These are phyloP conservation scores for Alcedo atthis DNA, from an alignment of 2,797 vertebrate genomes.

Conservation along the genomic window DNA sequence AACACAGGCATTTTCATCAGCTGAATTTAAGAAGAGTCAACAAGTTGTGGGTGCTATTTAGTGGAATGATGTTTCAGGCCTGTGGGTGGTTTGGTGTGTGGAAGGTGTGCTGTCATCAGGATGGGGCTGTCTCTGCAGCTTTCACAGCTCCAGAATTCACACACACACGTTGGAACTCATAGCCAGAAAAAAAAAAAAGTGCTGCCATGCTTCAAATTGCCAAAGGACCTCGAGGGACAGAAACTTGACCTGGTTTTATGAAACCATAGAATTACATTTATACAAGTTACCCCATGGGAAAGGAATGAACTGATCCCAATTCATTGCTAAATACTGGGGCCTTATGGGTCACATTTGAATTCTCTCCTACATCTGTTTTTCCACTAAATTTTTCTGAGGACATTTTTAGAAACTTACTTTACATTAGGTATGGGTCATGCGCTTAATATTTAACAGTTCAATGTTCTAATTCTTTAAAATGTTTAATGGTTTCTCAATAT, in stretches of 20 bases:
- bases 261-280: conserved; percentile 86
- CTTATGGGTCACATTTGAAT: conserved; percentile 77
- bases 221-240: conserved; percentile 77
- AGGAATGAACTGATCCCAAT: conserved; percentile 79
- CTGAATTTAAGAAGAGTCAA: conserved; percentile 14
- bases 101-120: conserved; percentile 35
- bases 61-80: background rate
- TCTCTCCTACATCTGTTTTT: conserved; percentile 75
- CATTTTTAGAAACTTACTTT: conserved; percentile 54
- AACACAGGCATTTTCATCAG: background rate
- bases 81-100: background rate
- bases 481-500: conserved; percentile 20
- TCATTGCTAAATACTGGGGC: conserved; percentile 78
- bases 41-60: background rate
- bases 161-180: conserved; percentile 76
- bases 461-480: conserved; percentile 48
- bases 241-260: conserved; percentile 86
- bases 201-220: conserved; percentile 79
- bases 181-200: conserved; percentile 73
- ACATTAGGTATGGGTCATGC: conserved; percentile 39
- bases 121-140: conserved; percentile 27
- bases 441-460: conserved; percentile 64
- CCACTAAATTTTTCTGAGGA: conserved; percentile 58
- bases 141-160: conserved; percentile 53
- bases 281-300: conserved; percentile 79